Conservation (phyloP, 2,113 vertebrate genomes). For the Tauraco erythrolophus region DNA sequence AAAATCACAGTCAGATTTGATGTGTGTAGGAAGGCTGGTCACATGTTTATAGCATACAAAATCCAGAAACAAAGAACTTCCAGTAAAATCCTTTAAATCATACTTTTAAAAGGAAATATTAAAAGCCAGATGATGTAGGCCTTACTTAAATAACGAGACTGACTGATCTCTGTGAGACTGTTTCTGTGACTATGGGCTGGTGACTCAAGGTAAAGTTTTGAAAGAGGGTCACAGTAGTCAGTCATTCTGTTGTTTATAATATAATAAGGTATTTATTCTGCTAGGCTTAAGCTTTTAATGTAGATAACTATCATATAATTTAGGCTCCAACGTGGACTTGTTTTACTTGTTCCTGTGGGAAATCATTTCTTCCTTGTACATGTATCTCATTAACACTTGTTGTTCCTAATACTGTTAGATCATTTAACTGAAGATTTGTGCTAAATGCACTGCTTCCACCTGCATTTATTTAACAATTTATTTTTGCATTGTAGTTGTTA, state of each 20-base stretch:
- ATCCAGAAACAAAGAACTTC: constrained; percentile 1
- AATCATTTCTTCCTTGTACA: not conserved
- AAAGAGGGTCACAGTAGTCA: not conserved
- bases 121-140: not conserved
- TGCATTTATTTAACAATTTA: not conserved
- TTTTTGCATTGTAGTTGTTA: not conserved
- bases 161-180: not conserved
- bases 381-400: constrained; percentile 10
- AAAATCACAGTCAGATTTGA: not conserved
- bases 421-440: not conserved
- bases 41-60: constrained; percentile 36
- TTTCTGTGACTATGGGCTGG: not conserved
- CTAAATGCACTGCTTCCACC: not conserved
- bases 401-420: not conserved
- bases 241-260: not conserved
- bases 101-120: not conserved
- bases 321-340: constrained; percentile 9
- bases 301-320: constrained; percentile 25
- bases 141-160: not conserved
- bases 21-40: constrained; percentile 1
- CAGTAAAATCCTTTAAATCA: constrained; percentile 7
- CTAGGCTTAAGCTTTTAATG: constrained; percentile 3
- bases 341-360: constrained; percentile 33
- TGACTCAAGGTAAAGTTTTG: not conserved
- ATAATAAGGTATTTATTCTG: constrained; percentile 11